These are phyloP conservation scores for Synanceia verrucosa DNA, from an alignment of 2,797 vertebrate species.

Conservation along the genomic window DNA sequence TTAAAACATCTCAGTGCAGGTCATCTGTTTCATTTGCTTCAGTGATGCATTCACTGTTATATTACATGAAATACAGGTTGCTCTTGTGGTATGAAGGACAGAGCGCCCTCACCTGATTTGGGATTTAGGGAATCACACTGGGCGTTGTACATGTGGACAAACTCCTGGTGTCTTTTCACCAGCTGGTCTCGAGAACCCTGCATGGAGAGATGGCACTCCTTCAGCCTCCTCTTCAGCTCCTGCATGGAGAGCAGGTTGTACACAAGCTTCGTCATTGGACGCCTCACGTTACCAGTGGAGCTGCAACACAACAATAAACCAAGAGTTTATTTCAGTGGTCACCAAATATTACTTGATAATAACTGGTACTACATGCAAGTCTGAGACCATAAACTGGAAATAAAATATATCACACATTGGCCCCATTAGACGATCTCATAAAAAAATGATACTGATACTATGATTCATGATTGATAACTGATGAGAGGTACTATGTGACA, in stretches of 20 bases:
- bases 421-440: not conserved
- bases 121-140: slow-evolving; percentile 92
- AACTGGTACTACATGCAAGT: not conserved
- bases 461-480: not conserved
- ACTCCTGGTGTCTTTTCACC: slow-evolving; percentile 89
- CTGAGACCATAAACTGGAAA: not conserved
- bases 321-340: slow-evolving; percentile 9
- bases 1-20: no score
- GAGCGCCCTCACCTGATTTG: slow-evolving; percentile 82
- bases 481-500: slow-evolving; percentile 10
- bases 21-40: not conserved
- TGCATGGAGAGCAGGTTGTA: slow-evolving; percentile 91
- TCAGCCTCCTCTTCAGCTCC: slow-evolving; percentile 89
- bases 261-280: slow-evolving; percentile 88
- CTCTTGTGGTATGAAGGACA: not conserved
- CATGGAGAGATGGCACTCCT: slow-evolving; percentile 84
- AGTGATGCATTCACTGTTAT: not conserved
- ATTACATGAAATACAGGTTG: not conserved
- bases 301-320: slow-evolving; percentile 66
- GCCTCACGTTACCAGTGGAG: slow-evolving; percentile 74
- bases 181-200: slow-evolving; percentile 89
- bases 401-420: not conserved
- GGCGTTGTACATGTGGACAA: slow-evolving; percentile 91
- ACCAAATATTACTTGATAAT: not conserved
- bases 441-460: not conserved